Evolutionary conservation across 2,113 vertebrate genomes (phyloP).

Genomic region (Columba livia): DNA sequence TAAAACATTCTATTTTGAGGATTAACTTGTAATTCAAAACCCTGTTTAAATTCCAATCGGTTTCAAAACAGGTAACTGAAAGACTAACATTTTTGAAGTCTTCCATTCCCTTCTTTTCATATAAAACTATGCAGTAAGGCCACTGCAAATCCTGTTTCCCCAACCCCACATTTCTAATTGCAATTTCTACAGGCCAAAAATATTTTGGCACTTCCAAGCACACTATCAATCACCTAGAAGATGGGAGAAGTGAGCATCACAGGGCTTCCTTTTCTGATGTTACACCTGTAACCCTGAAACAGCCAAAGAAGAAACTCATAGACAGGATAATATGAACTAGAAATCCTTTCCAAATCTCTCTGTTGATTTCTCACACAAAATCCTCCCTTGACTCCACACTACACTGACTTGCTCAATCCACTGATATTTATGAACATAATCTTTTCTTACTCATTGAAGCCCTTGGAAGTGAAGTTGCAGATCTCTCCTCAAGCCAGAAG

Average conservation of each 20-base stretch:
- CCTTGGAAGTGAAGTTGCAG: neutral
- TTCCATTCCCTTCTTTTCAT: neutral
- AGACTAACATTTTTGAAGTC: neutral
- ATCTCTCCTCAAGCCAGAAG: neutral
- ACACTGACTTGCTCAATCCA: neutral
- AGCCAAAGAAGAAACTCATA: neutral
- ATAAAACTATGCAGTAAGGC: neutral
- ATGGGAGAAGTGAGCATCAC: neutral
- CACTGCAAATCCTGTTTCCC: neutral
- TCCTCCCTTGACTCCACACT: neutral
- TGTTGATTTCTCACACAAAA: neutral
- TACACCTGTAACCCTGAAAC: neutral
- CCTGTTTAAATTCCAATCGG: neutral
- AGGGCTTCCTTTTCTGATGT: neutral
- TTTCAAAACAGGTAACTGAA: neutral
- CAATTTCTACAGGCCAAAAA: neutral
- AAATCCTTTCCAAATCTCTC: neutral
- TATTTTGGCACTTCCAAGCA: neutral
- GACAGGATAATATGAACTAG: neutral
- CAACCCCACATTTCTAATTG: neutral
- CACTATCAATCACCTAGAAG: neutral
- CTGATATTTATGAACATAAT: neutral
- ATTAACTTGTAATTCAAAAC: neutral
- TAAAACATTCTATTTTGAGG: neutral
- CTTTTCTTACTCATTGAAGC: neutral